phyloP scores from a whole-genome alignment of 2,113 vertebrate species.

The Pelodiscus sinensis region DNA sequence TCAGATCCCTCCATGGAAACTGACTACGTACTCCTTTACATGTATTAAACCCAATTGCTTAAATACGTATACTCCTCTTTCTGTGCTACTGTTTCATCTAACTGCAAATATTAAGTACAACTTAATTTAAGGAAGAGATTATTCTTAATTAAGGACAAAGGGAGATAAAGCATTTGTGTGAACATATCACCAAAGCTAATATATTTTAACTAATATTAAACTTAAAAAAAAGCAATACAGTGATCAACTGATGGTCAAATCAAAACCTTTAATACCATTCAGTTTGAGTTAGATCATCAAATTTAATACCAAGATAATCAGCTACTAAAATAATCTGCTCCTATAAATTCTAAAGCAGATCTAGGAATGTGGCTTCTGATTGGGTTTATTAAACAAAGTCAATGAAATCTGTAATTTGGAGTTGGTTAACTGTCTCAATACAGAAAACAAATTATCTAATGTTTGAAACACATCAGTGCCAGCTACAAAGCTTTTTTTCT shows the following conservation, averaged over 20 bases:
- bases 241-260: neutral
- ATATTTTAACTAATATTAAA: neutral
- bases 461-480: neutral
- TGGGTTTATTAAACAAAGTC: neutral
- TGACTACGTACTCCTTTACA: neutral
- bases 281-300: neutral
- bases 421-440: neutral
- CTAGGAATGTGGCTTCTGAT: neutral
- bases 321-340: neutral
- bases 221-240: neutral
- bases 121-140: neutral
- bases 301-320: neutral
- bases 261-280: neutral
- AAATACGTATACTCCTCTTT: neutral
- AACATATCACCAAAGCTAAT: neutral
- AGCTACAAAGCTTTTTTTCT: neutral
- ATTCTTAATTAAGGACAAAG: neutral
- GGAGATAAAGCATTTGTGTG: neutral
- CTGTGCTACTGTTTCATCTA: neutral
- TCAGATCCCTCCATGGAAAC: neutral
- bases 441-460: neutral
- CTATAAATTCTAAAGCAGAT: neutral
- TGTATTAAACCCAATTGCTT: neutral
- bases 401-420: neutral
- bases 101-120: neutral